Evolutionary conservation across 2,888 invertebrate genomes (phyloP), one percentile per base, ranked within the genome.

Genomic region (Smittia sp.): DNA sequence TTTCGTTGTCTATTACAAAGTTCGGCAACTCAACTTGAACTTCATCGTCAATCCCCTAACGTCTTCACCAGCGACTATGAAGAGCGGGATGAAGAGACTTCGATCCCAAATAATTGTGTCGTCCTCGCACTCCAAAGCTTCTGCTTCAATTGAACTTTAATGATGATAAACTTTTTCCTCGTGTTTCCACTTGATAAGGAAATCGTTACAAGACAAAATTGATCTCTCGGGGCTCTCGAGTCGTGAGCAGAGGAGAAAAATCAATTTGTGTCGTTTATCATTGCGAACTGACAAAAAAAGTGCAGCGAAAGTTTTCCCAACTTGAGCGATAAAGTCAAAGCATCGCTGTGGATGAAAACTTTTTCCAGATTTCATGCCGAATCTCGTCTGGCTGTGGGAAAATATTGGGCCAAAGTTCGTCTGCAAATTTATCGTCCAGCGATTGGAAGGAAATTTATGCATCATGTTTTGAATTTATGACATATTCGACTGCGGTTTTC

Each of bases 61-160:
- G 32, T 32, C 32, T 32, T 9, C 3, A 6, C 46, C 46, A 15
- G 2, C n/a, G 46, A 46, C n/a, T 46, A 25, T 65, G 65, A 38
- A 11, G 62, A 20, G 1, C 9, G 3, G 22, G 11, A 58, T 1
- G 22, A 20, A 58, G 58, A 32, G n/a, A n/a, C 32, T 66, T 27
- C 18, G 9, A 22, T 27, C 25, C 15, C 32, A 38, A 66, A 27
- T 27, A 27, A 66, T 66, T 67, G n/a, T 24, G 27, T 63, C 63
- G 9, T 4, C 3, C 4, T 22, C 22, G 9, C n/a, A n/a, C 3
- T 27, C 25, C 13, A 67, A 46, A 46, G 11, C 46, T 46, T 52
- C 52, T 69, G 22, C 15, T n/a, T 69, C 68, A 69, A 69, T 69
- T 69, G 68, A 52, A 52, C 46, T 69, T 69, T 69, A 69, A 69